Evolutionary conservation across 2,113 vertebrate genomes (phyloP).

Genomic region (Uria lomvia): DNA sequence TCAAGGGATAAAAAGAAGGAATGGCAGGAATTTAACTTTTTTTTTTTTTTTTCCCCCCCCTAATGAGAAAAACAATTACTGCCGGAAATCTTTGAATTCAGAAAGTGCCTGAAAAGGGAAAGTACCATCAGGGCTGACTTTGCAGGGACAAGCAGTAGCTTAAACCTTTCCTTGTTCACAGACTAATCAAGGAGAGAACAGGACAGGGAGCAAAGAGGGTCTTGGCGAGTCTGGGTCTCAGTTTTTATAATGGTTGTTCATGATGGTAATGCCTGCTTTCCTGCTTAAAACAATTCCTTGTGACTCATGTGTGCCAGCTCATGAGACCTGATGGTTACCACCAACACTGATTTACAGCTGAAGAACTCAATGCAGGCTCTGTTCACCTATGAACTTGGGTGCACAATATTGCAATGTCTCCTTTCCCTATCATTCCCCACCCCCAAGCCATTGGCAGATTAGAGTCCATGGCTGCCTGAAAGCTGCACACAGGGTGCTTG

Average conservation of each 20-base stretch:
- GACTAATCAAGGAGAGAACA: background rate
- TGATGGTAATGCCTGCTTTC: background rate
- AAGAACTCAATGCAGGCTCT: background rate
- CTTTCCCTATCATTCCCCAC: background rate
- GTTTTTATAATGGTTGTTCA: background rate
- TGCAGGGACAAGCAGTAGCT: background rate
- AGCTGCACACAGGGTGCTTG: background rate
- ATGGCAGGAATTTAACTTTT: background rate
- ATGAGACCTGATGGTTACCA: background rate
- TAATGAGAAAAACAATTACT: background rate
- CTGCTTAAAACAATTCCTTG: background rate
- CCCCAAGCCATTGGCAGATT: background rate
- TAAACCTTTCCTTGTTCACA: background rate
- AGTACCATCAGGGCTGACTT: background rate
- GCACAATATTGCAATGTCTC: too few species aligned
- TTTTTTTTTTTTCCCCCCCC: too few species aligned
- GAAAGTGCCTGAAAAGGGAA: background rate
- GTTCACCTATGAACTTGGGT: background rate
- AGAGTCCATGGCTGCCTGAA: background rate
- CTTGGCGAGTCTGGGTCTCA: background rate
- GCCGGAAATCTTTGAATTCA: background rate
- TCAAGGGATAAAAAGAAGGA: background rate
- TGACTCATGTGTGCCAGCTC: background rate
- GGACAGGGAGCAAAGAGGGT: background rate
- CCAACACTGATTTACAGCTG: background rate